These are phyloP conservation scores for Synanthedon tipuliformis DNA, from an alignment of 2,888 invertebrate species.

Conservation along the genomic window DNA sequence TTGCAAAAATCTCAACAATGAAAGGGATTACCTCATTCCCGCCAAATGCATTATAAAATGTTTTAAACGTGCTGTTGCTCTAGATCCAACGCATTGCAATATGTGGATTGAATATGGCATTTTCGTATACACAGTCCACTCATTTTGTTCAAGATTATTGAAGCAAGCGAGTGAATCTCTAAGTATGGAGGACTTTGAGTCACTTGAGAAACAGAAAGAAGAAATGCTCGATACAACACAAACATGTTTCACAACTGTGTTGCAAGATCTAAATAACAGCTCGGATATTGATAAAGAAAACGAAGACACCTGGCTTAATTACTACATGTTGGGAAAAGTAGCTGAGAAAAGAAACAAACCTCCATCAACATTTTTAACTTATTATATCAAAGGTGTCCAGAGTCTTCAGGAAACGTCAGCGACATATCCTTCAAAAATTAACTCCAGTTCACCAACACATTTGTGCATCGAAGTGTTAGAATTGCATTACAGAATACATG, in stretches of 20 bases:
- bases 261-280: conserved; percentile 69
- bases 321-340: conserved; percentile 96
- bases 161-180: conserved; percentile 83
- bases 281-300: conserved; percentile 69
- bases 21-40: conserved; percentile 75
- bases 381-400: conserved; percentile 84
- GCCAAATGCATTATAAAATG: conserved; percentile 82
- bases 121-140: conserved; percentile 90
- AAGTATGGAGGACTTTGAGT: conserved; percentile 80
- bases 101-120: conserved; percentile 93
- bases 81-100: conserved; percentile 79
- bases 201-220: conserved; percentile 81
- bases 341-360: conserved; percentile 86
- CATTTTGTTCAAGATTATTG: conserved; percentile 87
- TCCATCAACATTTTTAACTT: conserved; percentile 79
- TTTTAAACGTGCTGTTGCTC: conserved; percentile 81
- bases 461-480: conserved; percentile 91
- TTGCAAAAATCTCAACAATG: conserved; percentile 69
- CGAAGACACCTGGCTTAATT: conserved; percentile 92
- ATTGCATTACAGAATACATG: conserved; percentile 85
- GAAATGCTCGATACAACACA: conserved; percentile 83
- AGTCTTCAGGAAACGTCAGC: conserved; percentile 84
- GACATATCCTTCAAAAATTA: conserved; percentile 87
- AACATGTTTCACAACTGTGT: conserved; percentile 80
- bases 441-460: conserved; percentile 84